Percentiles rank a stretch among this genome's conserved stretches.
phyloP scores from a whole-genome alignment of 1,140 invertebrate species.

The Mamestra configurata region DNA sequence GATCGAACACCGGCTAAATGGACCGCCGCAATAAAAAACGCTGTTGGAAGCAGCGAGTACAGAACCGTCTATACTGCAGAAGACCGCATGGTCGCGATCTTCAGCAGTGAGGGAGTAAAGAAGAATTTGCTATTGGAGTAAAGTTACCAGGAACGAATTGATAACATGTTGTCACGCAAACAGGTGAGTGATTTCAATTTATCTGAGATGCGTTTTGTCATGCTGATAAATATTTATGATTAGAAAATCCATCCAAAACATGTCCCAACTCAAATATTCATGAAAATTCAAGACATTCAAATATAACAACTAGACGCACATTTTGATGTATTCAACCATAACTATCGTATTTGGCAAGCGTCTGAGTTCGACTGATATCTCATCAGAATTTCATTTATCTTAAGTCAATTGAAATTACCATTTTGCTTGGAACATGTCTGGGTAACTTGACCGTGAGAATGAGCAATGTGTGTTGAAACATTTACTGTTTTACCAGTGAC shows the following conservation, averaged over 20 bases:
- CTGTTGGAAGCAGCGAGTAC: no score
- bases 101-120: no score
- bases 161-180: no score
- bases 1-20: no score
- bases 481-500: background rate
- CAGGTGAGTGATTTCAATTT: no score
- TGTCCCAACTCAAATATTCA: background rate
- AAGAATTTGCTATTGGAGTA: no score
- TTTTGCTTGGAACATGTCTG: conserved; percentile 27
- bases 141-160: no score
- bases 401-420: conserved; percentile 32
- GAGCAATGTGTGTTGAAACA: conserved; percentile 17
- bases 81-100: no score
- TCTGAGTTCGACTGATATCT: conserved; percentile 2
- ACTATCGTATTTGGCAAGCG: conserved; percentile 28
- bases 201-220: no score
- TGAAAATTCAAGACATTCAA: conserved; percentile 13
- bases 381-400: conserved; percentile 29
- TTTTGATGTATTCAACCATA: conserved; percentile 24
- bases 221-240: background rate
- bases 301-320: conserved; percentile 2
- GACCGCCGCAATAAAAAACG: no score
- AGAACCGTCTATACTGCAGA: no score
- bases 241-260: background rate
- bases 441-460: conserved; percentile 9